Base-by-base conservation (phyloP, 2,113 vertebrate species). In the Tragulus kanchil region DNA sequence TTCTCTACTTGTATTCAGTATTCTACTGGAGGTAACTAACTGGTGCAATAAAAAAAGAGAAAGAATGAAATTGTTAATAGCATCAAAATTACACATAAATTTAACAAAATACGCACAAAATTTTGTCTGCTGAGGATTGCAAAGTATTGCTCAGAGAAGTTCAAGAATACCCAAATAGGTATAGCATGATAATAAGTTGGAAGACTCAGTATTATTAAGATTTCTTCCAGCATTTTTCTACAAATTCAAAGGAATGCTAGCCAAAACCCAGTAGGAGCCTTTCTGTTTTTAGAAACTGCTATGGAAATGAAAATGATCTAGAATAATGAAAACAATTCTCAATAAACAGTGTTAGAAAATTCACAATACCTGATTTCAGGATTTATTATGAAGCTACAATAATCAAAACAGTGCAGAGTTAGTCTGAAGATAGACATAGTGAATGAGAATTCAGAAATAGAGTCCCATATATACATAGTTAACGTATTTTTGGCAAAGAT, bases 281-380 rank as follows among this genome's bases (percentile, higher is more conserved):
- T 91, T 61, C n/a, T 78, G 21, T 50, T 82, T 82, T 82, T 56
- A 90, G 69, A 93, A 95, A 79, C 26, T 85, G 19, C n/a, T 81
- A 16, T 6, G 42, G 23, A 81, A 94, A 85, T 89, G 48, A 6
- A 64, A 93, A 90, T 8, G 54, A 36, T 11, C 8, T 71, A 85
- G 48, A 62, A 71, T 79, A 89, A 92, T 25, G 25, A 75, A 88
- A 96, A 77, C n/a, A 89, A 50, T 61, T 92, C 89, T 79, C 28
- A 71, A 50, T 78, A 62, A 92, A 31, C 23, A 62, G 10, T 71
- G 31, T 42, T 89, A 15, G 36, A 92, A 89, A 79, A 95, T 58
- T 71, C 28, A 36, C 5, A 58, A 23, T 58, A 71, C 23, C 28
- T 82, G 17, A 73, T 65, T 67, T 78, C 36, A 31, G 36, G 61